phyloP scores from a whole-genome alignment of 2,888 invertebrate genomes.

The Eulithis testata region DNA sequence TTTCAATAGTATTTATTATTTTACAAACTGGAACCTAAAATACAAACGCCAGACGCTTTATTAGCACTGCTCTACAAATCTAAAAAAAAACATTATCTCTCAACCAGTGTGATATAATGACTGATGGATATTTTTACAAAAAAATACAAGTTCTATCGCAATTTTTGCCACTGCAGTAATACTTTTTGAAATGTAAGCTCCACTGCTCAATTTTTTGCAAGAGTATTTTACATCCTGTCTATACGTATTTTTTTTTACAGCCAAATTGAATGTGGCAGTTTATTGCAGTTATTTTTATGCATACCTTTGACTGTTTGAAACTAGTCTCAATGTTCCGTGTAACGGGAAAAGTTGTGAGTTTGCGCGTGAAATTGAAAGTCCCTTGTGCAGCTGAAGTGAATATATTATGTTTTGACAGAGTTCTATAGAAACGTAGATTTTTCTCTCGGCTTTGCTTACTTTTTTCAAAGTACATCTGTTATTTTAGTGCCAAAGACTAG shows the following conservation, averaged over 20 bases:
- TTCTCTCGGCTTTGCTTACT: neutral
- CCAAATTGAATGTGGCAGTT: neutral
- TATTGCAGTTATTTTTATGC: conserved; percentile 11
- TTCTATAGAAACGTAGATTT: neutral
- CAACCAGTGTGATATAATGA: no score
- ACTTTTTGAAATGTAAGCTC: neutral
- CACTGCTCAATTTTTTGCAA: neutral
- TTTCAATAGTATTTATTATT: no score
- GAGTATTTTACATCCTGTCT: neutral
- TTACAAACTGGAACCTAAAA: no score
- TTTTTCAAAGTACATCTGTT: no score
- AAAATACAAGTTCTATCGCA: no score
- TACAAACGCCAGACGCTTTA: no score
- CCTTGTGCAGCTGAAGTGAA: conserved; percentile 19
- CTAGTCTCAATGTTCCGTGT: conserved; percentile 41
- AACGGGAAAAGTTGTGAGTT: conserved; percentile 34
- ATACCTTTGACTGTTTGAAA: conserved; percentile 41
- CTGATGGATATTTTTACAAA: no score
- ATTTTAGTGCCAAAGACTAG: no score
- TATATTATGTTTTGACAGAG: neutral
- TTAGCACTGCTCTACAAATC: no score
- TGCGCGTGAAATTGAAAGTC: conserved; percentile 48
- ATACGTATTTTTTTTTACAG: neutral
- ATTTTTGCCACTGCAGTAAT: no score
- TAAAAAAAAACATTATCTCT: no score